Evolutionary conservation across 2,113 vertebrate species (phyloP), one percentile per base, ranked within the genome.

Genomic region (Scatophagus argus): DNA sequence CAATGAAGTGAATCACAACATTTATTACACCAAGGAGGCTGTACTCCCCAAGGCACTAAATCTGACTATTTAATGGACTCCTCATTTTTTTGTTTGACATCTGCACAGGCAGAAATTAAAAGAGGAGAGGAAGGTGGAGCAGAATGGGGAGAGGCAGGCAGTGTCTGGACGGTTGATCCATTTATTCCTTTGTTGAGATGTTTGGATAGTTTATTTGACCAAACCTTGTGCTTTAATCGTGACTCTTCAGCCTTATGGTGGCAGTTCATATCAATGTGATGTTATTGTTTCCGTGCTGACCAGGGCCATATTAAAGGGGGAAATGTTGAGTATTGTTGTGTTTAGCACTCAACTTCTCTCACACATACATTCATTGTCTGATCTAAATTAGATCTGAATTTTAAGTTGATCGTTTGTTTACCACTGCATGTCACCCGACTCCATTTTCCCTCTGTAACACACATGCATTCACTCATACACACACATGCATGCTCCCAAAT

Each of bases 1-100:
- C 55, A n/a, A 23, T 39, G 23, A 61, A 70, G 12, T 44, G 39
- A 32, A 56, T 70, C 39, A 60, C n/a, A 62, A 11, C 16, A 43
- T 29, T 25, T 16, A 41, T n/a, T 9, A 21, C 14, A 65, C 8
- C 34, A 19, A 21, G 31, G 13, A 25, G 49, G 12, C 23, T 13
- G 1, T 49, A 25, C 47, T 13, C 46, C n/a, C 10, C n/a, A n/a
- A n/a, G n/a, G n/a, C n/a, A n/a, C n/a, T n/a, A n/a, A n/a, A n/a
- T n/a, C n/a, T n/a, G n/a, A n/a, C n/a, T n/a, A n/a, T n/a, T n/a
- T n/a, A 1, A 8, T 51, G 11, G 6, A 51, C 6, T 46, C 44
- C 19, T 3, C 39, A 43, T 1, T 39, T 32, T 32, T 19, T 8
- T 56, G 32, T 56, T 3, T 27, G 52, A 29, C 29, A 61, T 31